Base-by-base conservation (phyloP, 64 coral and sea anemone species). In the Montipora cactus region DNA sequence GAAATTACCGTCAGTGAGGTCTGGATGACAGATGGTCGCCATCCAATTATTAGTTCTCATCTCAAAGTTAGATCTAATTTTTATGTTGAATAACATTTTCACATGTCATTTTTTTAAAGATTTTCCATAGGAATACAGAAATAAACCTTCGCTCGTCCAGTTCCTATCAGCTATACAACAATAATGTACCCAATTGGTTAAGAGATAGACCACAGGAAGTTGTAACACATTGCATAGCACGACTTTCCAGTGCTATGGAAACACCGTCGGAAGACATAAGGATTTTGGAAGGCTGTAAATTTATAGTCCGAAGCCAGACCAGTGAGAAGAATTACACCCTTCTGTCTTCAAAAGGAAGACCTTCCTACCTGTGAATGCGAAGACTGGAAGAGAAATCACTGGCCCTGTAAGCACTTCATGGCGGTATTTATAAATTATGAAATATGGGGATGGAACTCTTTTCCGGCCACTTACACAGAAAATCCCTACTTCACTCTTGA, bases 321-420 rank as follows among this genome's bases (percentile, higher is more conserved):
- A 64, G 68, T 47, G 14, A 5, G 46, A 91, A 71, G 23, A 10
- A 91, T 70, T 91, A 91, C n/a, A 21, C 7, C 48, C 44, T 57
- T 91, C 20, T 73, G 55, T 19, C 74, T 91, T 21, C 46, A 67
- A 49, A 91, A 82, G 5, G 89, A 45, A 58, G 67, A 53, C n/a
- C 47, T 82, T 3, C 89, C 78, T 73, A 73, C 89, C 22, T 91
- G 79, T 66, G 79, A 91, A 75, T 82, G 79, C 19, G 18, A 67
- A 21, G 79, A 91, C 79, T 91, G 89, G 78, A 91, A 81, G 47
- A 91, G 8, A 44, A 91, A 91, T 59, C 89, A 81, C 18, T 91
- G 62, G 79, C 78, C 78, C 45, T 62, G 89, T 37, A 91, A 91
- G 47, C 48, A 91, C 67, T 91, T 91, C 45, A 18, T 91, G 51